These are phyloP conservation scores for Semicossyphus pulcher DNA, from an alignment of 2,113 vertebrate species.

Conservation along the genomic window DNA sequence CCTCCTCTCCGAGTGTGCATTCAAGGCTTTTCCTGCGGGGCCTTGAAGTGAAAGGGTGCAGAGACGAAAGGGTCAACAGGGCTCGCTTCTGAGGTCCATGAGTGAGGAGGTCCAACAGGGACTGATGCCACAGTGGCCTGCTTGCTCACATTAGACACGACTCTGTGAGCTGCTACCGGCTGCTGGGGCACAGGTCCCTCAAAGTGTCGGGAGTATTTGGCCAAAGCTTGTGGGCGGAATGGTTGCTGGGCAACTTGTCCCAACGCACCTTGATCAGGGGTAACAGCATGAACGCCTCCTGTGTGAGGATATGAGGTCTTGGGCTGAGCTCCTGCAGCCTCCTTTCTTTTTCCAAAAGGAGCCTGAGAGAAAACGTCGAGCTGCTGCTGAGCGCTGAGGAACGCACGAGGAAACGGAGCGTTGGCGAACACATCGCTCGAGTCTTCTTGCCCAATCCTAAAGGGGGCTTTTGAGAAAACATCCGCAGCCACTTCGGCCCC, in stretches of 20 bases:
- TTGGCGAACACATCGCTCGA: slow-evolving; percentile 90
- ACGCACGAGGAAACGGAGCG: slow-evolving; percentile 88
- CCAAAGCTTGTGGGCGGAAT: slow-evolving; percentile 90
- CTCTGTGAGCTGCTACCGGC: slow-evolving; percentile 86
- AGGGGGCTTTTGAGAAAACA: slow-evolving; percentile 92
- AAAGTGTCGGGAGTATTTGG: slow-evolving; percentile 97
- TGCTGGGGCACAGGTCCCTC: slow-evolving; percentile 83
- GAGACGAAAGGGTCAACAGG: slow-evolving; percentile 90
- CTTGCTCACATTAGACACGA: slow-evolving; percentile 83
- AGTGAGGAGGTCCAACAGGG: slow-evolving; percentile 80
- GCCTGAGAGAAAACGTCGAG: slow-evolving; percentile 93
- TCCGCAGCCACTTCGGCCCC: slow-evolving; percentile 72
- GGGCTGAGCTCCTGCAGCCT: slow-evolving; percentile 70
- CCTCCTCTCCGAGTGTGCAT: background rate
- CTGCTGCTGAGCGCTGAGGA: slow-evolving; percentile 67
- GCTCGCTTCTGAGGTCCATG: slow-evolving; percentile 88
- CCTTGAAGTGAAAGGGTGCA: slow-evolving; percentile 94
- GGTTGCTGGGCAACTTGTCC: slow-evolving; percentile 80
- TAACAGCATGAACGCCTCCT: slow-evolving; percentile 25
- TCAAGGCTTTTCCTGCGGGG: slow-evolving; percentile 91
- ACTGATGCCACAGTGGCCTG: slow-evolving; percentile 84
- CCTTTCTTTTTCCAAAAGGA: slow-evolving; percentile 91
- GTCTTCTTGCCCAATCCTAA: slow-evolving; percentile 80
- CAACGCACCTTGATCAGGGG: slow-evolving; percentile 79
- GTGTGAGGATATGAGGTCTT: slow-evolving; percentile 26